phyloP scores from a whole-genome alignment of 92 coral and sea anemone species.

The Meandrina meandrites region DNA sequence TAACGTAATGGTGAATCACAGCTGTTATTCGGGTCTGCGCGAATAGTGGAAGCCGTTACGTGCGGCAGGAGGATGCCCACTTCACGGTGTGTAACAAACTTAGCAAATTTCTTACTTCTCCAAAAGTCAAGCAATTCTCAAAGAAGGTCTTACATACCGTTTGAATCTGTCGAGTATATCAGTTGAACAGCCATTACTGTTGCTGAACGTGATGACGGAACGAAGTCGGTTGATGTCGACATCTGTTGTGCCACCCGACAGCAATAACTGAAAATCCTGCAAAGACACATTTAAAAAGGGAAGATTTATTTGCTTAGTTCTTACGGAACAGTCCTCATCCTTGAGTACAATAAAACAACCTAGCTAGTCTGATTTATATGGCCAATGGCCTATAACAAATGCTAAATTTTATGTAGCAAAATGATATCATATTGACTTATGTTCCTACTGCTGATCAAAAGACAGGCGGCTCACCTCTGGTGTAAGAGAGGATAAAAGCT shows the following conservation, averaged over 20 bases:
- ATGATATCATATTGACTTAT: neutral
- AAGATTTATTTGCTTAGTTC: neutral
- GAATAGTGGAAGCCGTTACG: too few relatives aligned
- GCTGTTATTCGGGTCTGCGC: too few relatives aligned
- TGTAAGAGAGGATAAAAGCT: conserved; percentile 70
- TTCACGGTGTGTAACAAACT: too few relatives aligned
- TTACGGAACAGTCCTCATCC: neutral
- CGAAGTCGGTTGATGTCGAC: conserved; percentile 84
- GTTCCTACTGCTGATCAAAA: neutral
- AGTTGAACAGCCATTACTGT: conserved; percentile 89
- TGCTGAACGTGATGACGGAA: conserved; percentile 79
- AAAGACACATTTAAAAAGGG: neutral
- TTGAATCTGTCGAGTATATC: conserved; percentile 90
- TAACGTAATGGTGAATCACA: too few relatives aligned
- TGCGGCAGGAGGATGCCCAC: too few relatives aligned
- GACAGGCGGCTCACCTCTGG: conserved; percentile 70
- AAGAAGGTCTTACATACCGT: conserved; percentile 39
- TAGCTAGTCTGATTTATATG: too few relatives aligned
- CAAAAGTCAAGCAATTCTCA: neutral
- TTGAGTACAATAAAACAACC: too few relatives aligned
- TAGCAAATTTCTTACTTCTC: neutral
- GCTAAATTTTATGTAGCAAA: neutral
- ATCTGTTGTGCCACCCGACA: conserved; percentile 93
- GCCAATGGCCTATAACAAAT: neutral
- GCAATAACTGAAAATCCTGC: conserved; percentile 82